A percentile compares a stretch with the other conserved stretches of the same genome.
Conservation (phyloP, 2,797 vertebrate species). For the Emydoidea blandingii region DNA sequence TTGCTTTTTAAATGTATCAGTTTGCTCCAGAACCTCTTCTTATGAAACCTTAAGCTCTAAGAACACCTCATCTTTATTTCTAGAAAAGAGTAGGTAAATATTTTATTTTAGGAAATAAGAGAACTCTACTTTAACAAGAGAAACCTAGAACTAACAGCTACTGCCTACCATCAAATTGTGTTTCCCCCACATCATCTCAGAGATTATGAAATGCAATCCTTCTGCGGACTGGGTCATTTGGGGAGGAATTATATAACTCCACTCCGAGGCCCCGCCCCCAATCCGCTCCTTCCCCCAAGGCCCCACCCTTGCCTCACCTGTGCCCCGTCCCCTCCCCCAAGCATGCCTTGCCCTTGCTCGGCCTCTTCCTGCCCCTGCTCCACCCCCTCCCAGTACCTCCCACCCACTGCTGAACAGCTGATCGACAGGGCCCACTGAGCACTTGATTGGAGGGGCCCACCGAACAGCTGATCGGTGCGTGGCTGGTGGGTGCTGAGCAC, state of each 20-base stretch:
- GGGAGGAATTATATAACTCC: not conserved
- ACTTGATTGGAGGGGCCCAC: no score
- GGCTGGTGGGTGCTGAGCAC: no score
- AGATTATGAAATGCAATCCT: not conserved
- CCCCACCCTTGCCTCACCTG: no score
- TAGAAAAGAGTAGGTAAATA: not conserved
- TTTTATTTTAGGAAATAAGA: not conserved
- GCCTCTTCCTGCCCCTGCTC: no score
- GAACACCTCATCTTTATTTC: not conserved
- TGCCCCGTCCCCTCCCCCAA: no score
- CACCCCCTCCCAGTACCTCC: no score
- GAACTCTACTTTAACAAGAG: not conserved
- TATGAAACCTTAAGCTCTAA: not conserved
- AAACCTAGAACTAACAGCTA: not conserved
- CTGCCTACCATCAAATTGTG: not conserved
- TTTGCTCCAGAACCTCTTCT: not conserved
- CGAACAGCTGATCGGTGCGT: no score
- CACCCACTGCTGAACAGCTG: no score
- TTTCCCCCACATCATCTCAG: not conserved
- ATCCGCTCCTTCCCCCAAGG: no score
- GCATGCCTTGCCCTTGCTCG: no score
- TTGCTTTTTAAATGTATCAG: not conserved
- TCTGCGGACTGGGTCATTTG: not conserved
- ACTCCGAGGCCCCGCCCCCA: no score
- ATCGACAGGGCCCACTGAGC: no score